A percentile compares a stretch with the other conserved stretches of the same genome.
phyloP scores from a whole-genome alignment of 2,113 vertebrate species.

The Pelobates fuscus region DNA sequence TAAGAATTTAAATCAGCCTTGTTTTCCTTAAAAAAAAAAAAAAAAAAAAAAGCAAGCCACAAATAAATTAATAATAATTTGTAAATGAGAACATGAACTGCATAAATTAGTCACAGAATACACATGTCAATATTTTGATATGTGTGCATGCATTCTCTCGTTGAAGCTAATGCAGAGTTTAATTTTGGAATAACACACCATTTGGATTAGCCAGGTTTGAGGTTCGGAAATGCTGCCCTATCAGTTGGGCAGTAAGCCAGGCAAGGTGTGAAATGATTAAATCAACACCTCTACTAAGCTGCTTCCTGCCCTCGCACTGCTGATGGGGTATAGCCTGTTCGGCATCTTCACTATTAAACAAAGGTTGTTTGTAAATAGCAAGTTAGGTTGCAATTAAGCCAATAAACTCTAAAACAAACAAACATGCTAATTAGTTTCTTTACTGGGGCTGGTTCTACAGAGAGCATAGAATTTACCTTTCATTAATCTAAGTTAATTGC shows the following conservation, averaged over 20 bases:
- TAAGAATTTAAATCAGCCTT: no score
- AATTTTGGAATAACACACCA: no score
- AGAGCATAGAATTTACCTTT: slow-evolving; percentile 78
- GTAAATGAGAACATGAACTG: no score
- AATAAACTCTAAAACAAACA: slow-evolving; percentile 74
- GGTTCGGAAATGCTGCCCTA: no score
- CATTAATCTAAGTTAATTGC: slow-evolving; percentile 79
- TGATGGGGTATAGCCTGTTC: slow-evolving; percentile 50
- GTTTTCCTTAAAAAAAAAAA: no score
- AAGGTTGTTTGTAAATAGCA: slow-evolving; percentile 81
- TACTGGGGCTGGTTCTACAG: slow-evolving; percentile 60
- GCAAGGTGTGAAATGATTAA: neutral
- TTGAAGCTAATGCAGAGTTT: no score
- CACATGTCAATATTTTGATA: no score
- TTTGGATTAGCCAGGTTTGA: no score
- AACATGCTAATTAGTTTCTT: slow-evolving; percentile 72
- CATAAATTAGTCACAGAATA: no score
- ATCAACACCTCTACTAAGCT: neutral
- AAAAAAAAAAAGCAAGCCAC: no score
- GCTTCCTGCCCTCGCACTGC: slow-evolving; percentile 18
- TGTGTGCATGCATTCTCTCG: no score
- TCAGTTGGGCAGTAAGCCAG: neutral
- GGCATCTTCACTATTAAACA: slow-evolving; percentile 70
- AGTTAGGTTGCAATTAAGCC: slow-evolving; percentile 77
- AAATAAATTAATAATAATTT: no score